Evolutionary conservation across 2,888 invertebrate genomes (phyloP).

Genomic region (Noctuana brunneofusca): DNA sequence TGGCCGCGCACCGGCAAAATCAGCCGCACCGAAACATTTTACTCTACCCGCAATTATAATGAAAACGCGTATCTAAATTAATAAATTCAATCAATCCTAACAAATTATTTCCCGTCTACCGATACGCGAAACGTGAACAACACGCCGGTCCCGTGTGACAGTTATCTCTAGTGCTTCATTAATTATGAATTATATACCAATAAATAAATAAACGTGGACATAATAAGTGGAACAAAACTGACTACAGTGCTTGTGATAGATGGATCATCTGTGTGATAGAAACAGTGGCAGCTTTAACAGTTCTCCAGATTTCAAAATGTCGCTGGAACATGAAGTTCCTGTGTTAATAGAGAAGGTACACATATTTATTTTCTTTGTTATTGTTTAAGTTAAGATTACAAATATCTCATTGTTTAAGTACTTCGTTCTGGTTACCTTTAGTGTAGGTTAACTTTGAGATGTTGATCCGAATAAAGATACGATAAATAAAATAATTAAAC

Average conservation of each 20-base stretch:
- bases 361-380: conserved; percentile 5
- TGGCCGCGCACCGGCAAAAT: conserved; percentile 57
- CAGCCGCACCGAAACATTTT: conserved; percentile 36
- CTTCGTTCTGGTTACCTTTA: not conserved
- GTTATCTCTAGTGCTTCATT: conserved; percentile 62
- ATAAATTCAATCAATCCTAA: conserved; percentile 1
- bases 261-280: conserved; percentile 53
- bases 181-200: conserved; percentile 52
- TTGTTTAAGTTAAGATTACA: no score
- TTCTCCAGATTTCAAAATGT: conserved; percentile 71
- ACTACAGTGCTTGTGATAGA: conserved; percentile 46
- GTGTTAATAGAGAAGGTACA: conserved; percentile 73
- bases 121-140: conserved; percentile 37
- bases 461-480: no score
- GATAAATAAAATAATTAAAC: no score
- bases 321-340: conserved; percentile 73
- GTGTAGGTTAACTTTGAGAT: no score
- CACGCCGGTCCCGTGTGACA: conserved; percentile 58
- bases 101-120: conserved; percentile 18
- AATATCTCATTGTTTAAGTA: no score
- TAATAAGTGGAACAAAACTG: conserved; percentile 51
- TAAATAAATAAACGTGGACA: conserved; percentile 52
- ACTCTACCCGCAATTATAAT: conserved; percentile 41
- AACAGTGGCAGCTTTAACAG: conserved; percentile 55
- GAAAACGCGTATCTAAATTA: conserved; percentile 6